Evolutionary conservation across 2,797 vertebrate genomes (phyloP), one percentile per base, ranked within the genome.

Genomic region (Anableps anableps): DNA sequence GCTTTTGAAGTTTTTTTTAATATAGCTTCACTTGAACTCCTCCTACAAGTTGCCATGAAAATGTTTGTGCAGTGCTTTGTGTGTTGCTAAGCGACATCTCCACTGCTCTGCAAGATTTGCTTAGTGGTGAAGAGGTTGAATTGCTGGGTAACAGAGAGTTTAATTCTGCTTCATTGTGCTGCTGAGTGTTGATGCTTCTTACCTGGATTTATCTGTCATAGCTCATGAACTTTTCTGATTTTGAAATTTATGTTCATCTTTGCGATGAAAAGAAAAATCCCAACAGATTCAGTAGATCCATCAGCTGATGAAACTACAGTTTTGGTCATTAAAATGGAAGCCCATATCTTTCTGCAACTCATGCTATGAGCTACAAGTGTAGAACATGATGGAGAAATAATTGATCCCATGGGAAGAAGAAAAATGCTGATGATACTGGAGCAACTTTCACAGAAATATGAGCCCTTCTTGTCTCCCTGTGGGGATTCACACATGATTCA

Each of bases 31-130:
- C 14, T 9, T 62, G 58, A 48, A 64, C 19, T 34, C 19, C 23
- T 45, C 9, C 16, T 66, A 45, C 5, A 36, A 34, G 31, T 34
- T 36, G 58, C 29, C 34, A 50, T n/a, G 34, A 34, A 64, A 21
- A 50, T 68, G 48, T 68, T 51, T 29, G 16, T 53, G 47, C 34
- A 31, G 29, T 16, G 6, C 29, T 36, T 48, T 48, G 58, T 34
- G 43, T 36, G 76, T 70, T 77, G 76, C 76, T 70, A 50, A 21
- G 48, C 47, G 53, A 70, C 75, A 51, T 50, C 14, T 50, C 47
- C 34, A 5, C 13, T 11, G 29, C 34, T n/a, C 19, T 36, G 31
- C 21, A 68, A 51, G 60, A 50, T 77, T 50, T 38, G 13, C 62
- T 68, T 11, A 50, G 45, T 50, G 76, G 41, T 17, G 31, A 14